phyloP scores from a whole-genome alignment of 2,888 invertebrate species.

The Drosophila borealis region DNA sequence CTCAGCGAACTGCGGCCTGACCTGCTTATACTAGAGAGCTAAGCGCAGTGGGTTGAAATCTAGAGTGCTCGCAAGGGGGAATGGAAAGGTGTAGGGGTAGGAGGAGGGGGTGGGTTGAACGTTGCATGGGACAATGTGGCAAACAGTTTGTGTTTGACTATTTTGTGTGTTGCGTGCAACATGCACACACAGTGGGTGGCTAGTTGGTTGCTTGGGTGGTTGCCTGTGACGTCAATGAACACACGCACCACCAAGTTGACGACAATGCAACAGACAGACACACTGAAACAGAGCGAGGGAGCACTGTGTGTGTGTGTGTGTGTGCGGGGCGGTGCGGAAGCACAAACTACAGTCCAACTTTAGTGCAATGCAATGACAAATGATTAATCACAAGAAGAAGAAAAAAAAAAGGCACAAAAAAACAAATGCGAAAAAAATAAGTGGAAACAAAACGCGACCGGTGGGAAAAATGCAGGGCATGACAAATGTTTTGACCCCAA shows the following conservation, averaged over 20 bases:
- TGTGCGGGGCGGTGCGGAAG: background rate
- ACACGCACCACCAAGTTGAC: conserved; percentile 63
- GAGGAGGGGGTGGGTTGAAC: background rate
- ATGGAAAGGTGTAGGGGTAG: background rate
- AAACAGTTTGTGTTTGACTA: conserved; percentile 56
- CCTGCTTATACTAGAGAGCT: conserved; percentile 69
- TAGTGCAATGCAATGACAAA: conserved; percentile 61
- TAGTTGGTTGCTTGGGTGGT: conserved; percentile 1
- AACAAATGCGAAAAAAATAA: conserved; percentile 11
- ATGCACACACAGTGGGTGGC: conserved; percentile 57
- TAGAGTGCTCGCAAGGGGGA: background rate
- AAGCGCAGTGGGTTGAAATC: conserved; percentile 3
- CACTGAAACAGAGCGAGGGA: background rate
- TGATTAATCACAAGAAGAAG: conserved; percentile 48
- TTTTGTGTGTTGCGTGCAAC: conserved; percentile 73
- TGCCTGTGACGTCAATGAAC: conserved; percentile 69
- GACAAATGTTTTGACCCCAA: conserved; percentile 8
- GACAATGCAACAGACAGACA: conserved; percentile 57
- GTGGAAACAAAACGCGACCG: conserved; percentile 19
- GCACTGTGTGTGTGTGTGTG: background rate
- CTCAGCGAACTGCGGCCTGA: conserved; percentile 70
- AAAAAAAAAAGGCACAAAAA: background rate
- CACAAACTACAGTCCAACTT: conserved; percentile 44
- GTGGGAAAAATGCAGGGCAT: conserved; percentile 10
- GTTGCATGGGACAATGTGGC: conserved; percentile 49